Conservation (phyloP, 2,888 invertebrate species). For the Drosophila leonis region DNA sequence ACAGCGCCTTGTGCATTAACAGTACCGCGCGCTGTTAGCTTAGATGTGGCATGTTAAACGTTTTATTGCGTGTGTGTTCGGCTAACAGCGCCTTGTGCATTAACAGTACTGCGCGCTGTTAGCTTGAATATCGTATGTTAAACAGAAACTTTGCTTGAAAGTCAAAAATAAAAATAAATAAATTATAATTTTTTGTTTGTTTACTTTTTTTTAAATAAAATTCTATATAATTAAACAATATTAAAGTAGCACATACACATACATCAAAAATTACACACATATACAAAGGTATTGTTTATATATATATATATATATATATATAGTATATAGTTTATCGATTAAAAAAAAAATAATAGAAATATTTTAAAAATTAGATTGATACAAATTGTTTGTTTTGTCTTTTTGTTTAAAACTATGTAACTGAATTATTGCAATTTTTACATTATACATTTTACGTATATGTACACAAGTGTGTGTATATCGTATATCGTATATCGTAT, state of each 20-base stretch:
- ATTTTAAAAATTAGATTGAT: slow-evolving; percentile 43
- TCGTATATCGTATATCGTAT: slow-evolving; percentile 18
- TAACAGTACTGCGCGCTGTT: slow-evolving; percentile 45
- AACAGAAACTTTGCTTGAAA: slow-evolving; percentile 6
- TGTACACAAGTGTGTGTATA: slow-evolving; percentile 41
- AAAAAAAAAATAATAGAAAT: slow-evolving; percentile 38
- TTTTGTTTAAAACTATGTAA: slow-evolving; percentile 56
- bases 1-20: slow-evolving; percentile 41
- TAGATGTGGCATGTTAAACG: slow-evolving; percentile 13
- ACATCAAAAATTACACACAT: slow-evolving; percentile 69
- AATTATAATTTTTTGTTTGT: not conserved
- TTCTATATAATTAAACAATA: slow-evolving; percentile 73
- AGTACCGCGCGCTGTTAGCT: slow-evolving; percentile 40
- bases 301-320: slow-evolving; percentile 29
- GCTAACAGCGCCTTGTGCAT: slow-evolving; percentile 40
- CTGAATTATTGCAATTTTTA: slow-evolving; percentile 60
- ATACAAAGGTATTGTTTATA: slow-evolving; percentile 52
- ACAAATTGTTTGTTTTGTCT: slow-evolving; percentile 8
- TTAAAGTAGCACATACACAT: slow-evolving; percentile 76
- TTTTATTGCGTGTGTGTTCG: slow-evolving; percentile 8
- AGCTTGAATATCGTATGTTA: slow-evolving; percentile 12
- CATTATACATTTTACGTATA: slow-evolving; percentile 44
- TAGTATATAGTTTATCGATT: slow-evolving; percentile 32
- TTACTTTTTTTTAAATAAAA: slow-evolving; percentile 59
- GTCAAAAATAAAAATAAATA: slow-evolving; percentile 40